Base-by-base conservation (phyloP, 2,113 vertebrate genomes). In the Carlito syrichta region DNA sequence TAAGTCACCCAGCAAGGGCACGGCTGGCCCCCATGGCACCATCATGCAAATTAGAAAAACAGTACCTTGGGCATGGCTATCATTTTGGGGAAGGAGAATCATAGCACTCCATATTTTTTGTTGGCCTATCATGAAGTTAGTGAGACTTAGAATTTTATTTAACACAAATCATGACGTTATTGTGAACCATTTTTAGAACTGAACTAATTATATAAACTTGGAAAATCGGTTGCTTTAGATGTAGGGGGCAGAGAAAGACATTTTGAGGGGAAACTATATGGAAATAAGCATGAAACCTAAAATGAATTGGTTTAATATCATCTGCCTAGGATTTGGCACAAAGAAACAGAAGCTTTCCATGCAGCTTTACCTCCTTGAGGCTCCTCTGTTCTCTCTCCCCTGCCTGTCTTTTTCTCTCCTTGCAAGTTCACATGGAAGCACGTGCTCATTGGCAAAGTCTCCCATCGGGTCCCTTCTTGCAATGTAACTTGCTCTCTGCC, bases 121-220 rank as follows among this genome's bases (percentile, higher is more conserved):
- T 71, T 91, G 82, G 19, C 16, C 8, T 86, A 69, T 66, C 16
- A 83, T 10, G 13, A 50, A 50, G 38, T 17, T 82, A 50, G 3
- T 74, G 62, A 94, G 17, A 56, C 23, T 90, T 83, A 43, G 52
- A 86, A 43, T 48, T 62, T 94, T 91, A 77, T 73, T 84, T 81
- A 86, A 77, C 91, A 30, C 3, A 86, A 81, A 63, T 38, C n/a
- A 23, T 81, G 30, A 25, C 71, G 23, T 81, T 93, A 54, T 71
- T 94, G 91, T 43, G 32, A 87, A 25, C 84, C 32, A 84, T 48
- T 92, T 96, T 91, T n/a, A 17, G 20, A 93, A 48, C 45, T 91
- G 60, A 91, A 91, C 78, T 95, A 76, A 68, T 88, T 25, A 69
- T 22, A 74, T 7, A 43, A 63, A 66, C 48, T 81, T 19, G 43